Evolutionary conservation across 2,797 vertebrate genomes (phyloP).

Genomic region (Sus cebifrons): DNA sequence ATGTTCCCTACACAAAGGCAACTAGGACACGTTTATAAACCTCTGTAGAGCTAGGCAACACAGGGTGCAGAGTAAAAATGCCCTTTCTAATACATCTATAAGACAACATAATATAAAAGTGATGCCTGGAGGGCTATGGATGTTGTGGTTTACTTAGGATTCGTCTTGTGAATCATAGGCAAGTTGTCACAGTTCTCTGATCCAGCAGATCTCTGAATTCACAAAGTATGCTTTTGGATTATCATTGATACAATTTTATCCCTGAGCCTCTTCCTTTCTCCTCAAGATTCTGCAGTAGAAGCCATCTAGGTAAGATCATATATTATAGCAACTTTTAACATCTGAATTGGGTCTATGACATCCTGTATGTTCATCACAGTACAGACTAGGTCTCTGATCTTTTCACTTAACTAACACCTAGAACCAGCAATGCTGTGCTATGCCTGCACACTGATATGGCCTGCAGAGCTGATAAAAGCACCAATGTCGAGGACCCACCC

Average conservation of each 20-base stretch:
- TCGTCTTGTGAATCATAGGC: neutral
- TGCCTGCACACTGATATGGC: neutral
- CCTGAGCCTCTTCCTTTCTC: neutral
- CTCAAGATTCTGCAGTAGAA: neutral
- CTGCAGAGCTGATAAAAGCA: neutral
- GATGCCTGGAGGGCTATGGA: neutral
- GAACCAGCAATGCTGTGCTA: neutral
- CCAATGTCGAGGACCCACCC: neutral
- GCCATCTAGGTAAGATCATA: neutral
- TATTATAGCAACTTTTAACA: neutral
- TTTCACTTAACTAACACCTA: neutral
- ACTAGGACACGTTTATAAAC: neutral
- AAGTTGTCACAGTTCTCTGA: neutral
- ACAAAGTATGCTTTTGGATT: neutral
- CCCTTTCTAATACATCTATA: neutral
- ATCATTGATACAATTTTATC: neutral
- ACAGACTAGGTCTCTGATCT: neutral
- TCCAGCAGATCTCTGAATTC: neutral
- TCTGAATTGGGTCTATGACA: neutral
- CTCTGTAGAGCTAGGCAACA: neutral
- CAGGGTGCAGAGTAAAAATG: neutral
- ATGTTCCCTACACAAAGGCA: neutral
- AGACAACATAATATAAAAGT: neutral
- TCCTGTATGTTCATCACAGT: neutral
- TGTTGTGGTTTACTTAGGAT: neutral